phyloP scores from a whole-genome alignment of 2,113 vertebrate genomes.

The Gallinago media region DNA sequence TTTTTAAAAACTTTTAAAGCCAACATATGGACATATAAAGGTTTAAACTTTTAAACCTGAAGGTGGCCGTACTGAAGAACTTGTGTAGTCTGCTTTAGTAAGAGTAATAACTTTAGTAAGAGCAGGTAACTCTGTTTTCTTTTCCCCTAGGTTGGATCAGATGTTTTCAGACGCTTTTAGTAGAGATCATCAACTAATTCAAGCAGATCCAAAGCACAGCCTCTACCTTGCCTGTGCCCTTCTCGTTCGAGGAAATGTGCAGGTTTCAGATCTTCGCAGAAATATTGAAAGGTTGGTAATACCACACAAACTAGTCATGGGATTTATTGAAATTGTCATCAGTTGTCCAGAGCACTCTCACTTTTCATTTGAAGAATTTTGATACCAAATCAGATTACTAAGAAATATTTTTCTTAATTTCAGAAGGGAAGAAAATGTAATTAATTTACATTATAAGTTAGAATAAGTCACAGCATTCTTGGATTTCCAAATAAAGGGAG shows the following conservation, averaged over 20 bases:
- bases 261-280: slow-evolving; percentile 94
- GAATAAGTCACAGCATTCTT: background rate
- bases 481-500: background rate
- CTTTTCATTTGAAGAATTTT: background rate
- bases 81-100: background rate
- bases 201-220: slow-evolving; percentile 87
- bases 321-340: background rate
- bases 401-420: background rate
- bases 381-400: background rate
- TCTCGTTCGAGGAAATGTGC: slow-evolving; percentile 92
- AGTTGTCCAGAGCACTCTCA: background rate
- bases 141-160: slow-evolving; percentile 88
- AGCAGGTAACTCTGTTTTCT: background rate
- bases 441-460: background rate
- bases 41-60: background rate
- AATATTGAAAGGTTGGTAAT: slow-evolving; percentile 92
- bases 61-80: background rate
- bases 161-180: slow-evolving; percentile 98
- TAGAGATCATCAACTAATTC: slow-evolving; percentile 93
- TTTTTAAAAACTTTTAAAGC: background rate
- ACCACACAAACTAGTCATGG: background rate
- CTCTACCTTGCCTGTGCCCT: slow-evolving; percentile 95
- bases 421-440: background rate
- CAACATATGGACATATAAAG: background rate
- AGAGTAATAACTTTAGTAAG: background rate